phyloP scores from a whole-genome alignment of 2,888 invertebrate species.

The Stenurella melanura region DNA sequence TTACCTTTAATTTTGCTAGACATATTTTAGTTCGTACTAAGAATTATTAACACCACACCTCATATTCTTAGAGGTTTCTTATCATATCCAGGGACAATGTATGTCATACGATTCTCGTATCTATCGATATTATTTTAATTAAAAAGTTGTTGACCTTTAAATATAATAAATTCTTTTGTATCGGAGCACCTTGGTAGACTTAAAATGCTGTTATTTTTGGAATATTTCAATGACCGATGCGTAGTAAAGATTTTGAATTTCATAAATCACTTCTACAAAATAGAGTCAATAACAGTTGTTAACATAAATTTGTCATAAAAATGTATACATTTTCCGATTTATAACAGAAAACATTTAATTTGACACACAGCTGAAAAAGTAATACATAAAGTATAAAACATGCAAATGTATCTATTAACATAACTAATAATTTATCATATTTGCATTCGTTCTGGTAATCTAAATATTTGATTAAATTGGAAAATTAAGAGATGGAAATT shows the following conservation, averaged over 20 bases:
- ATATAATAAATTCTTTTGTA: slow-evolving; percentile 29
- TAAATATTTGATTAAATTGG: too few species aligned
- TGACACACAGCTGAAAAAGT: too few species aligned
- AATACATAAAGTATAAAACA: too few species aligned
- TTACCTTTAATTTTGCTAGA: not conserved
- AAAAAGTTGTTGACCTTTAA: slow-evolving; percentile 40
- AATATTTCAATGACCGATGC: not conserved
- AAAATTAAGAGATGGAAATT: too few species aligned
- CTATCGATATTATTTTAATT: slow-evolving; percentile 35
- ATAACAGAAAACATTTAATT: too few species aligned
- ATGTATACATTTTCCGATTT: too few species aligned
- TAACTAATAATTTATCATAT: too few species aligned
- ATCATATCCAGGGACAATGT: slow-evolving; percentile 17
- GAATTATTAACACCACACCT: slow-evolving; percentile 4
- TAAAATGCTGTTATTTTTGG: not conserved
- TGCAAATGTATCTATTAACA: too few species aligned
- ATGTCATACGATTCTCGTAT: slow-evolving; percentile 11
- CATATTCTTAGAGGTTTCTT: not conserved
- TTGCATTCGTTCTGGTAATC: too few species aligned
- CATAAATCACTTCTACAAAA: too few species aligned
- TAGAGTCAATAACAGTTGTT: too few species aligned
- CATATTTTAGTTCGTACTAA: not conserved
- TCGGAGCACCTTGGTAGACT: slow-evolving; percentile 13
- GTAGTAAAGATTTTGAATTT: not conserved
- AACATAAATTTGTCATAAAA: too few species aligned